Evolutionary conservation across 2,888 invertebrate species (phyloP), one percentile per base, ranked within the genome.

Genomic region (Acrocera orbiculus): DNA sequence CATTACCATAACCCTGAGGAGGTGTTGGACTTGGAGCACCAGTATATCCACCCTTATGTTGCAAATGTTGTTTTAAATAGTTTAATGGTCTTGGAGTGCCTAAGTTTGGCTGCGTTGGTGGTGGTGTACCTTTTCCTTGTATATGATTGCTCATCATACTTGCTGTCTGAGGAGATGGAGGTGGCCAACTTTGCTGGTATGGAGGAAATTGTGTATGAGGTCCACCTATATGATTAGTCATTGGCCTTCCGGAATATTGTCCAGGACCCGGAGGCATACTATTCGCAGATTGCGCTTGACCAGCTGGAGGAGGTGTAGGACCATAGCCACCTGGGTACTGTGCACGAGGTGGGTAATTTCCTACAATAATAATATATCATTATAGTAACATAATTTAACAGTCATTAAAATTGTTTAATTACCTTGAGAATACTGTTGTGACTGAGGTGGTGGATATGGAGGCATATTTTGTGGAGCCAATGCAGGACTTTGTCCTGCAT

Each of bases 31-130:
- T 65, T 32, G 63, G 62, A 17, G 62, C 58, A 41, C 63, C 57
- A 42, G 48, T 66, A 50, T 69, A 71, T 40, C 69, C 68, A 58
- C 75, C 71, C 63, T 76, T 76, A 57, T 76, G 74, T 63, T 76
- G 68, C 39, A 70, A 61, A 58, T 76, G 75, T 54, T 74, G 73
- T 52, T 75, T 75, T 55, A 75, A 64, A 65, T 75, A 74, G 58
- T 70, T 69, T 34, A 70, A 62, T 40, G 68, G 57, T 31, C 64
- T 61, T 23, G 65, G 62, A 32, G 63, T 55, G 33, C 64, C 60
- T 20, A 59, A 46, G 20, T 48, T 47, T 30, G 50, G 53, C 37
- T 66, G 64, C 29, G 66, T 66, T 28, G 64, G 64, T 25, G 66
- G 58, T 36, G 53, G 52, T 30, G 60, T 53, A 19, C 54, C 55